A percentile compares a stretch with the other conserved stretches of the same genome.
Conservation (phyloP, 2,113 vertebrate genomes). For the Stictonetta naevosa region DNA sequence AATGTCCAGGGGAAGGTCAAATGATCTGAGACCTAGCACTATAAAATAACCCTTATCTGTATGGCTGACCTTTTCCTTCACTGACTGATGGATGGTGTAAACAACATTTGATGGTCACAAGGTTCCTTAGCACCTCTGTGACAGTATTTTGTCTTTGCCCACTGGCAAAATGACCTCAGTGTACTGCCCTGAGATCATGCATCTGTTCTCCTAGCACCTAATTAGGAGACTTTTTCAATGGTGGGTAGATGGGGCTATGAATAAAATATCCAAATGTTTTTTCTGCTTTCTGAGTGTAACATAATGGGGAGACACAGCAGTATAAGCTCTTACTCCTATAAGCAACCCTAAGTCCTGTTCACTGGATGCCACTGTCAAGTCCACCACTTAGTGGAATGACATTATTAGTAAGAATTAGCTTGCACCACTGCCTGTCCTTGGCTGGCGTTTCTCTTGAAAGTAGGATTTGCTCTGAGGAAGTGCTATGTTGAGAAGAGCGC, state of each 20-base stretch:
- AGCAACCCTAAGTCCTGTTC: accelerated
- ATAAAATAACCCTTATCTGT: neutral
- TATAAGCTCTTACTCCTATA: neutral
- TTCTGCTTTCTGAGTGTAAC: neutral
- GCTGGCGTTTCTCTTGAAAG: neutral
- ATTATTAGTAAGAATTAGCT: neutral
- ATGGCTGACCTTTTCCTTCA: neutral
- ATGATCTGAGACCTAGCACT: neutral
- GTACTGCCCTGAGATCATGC: neutral
- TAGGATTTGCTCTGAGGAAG: neutral
- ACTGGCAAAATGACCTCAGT: neutral
- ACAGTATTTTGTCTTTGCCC: neutral
- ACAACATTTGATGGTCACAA: neutral
- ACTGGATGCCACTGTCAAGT: neutral
- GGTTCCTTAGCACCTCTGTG: neutral
- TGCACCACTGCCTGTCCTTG: neutral
- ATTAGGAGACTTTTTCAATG: neutral
- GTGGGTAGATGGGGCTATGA: neutral
- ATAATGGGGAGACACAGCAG: neutral
- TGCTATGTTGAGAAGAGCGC: neutral
- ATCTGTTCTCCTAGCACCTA: neutral
- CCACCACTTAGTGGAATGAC: neutral
- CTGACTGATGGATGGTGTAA: neutral
- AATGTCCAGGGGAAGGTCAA: neutral
- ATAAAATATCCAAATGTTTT: accelerated